phyloP scores from a whole-genome alignment of 2,888 invertebrate species.

The Hylaea fasciaria region DNA sequence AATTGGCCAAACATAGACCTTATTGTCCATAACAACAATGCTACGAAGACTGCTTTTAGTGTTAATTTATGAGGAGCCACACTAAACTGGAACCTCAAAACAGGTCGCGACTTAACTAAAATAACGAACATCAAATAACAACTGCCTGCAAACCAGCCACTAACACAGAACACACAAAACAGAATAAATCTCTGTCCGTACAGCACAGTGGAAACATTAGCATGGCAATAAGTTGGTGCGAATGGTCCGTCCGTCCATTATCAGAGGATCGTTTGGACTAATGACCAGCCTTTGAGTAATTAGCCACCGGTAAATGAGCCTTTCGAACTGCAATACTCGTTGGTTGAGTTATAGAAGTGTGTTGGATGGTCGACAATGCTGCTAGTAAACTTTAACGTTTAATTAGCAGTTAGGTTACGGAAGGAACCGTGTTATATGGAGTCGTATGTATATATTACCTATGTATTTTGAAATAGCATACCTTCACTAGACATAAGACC shows the following conservation, averaged over 20 bases:
- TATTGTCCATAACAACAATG: too few species aligned
- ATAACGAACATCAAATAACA: background rate
- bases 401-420: background rate
- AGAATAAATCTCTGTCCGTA: slow-evolving; percentile 12
- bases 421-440: background rate
- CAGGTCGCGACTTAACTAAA: background rate
- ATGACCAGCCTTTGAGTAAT: slow-evolving; percentile 54
- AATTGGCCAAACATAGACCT: too few species aligned
- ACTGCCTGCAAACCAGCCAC: slow-evolving; percentile 1
- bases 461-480: too few species aligned
- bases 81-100: too few species aligned
- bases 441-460: too few species aligned
- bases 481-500: too few species aligned
- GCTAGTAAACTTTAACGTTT: slow-evolving; percentile 5
- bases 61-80: too few species aligned
- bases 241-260: slow-evolving; percentile 38
- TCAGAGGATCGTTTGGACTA: slow-evolving; percentile 49
- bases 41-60: too few species aligned
- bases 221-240: slow-evolving; percentile 48
- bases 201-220: slow-evolving; percentile 40
- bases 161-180: slow-evolving; percentile 5
- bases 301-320: slow-evolving; percentile 46
- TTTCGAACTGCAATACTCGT: slow-evolving; percentile 29
- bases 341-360: slow-evolving; percentile 12
- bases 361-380: slow-evolving; percentile 9